Evolutionary conservation across 35 echinoderm and acorn worm species (phyloP).

Genomic region (Ophioderma brevispina): DNA sequence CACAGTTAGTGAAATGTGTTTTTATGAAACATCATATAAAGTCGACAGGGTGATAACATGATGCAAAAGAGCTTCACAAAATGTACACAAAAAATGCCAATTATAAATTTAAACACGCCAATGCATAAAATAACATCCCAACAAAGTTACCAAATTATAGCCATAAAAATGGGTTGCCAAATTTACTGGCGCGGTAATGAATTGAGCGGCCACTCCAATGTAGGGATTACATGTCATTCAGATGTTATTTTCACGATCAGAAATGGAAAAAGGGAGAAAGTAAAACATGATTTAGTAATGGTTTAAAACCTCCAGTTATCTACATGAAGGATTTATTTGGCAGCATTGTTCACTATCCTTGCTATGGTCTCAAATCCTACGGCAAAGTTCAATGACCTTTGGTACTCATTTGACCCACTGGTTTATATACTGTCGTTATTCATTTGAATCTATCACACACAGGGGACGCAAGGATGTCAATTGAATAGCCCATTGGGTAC

Average conservation of each 20-base stretch:
- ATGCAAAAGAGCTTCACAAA: neutral
- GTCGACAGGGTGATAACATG: neutral
- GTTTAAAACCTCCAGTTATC: neutral
- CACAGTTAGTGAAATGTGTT: neutral
- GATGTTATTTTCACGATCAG: neutral
- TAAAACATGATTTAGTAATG: neutral
- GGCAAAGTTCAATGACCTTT: too few species aligned
- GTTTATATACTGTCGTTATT: too few species aligned
- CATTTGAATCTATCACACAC: too few species aligned
- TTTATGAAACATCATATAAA: too few species aligned
- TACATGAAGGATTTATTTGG: neutral
- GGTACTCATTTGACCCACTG: too few species aligned
- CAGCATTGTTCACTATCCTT: too few species aligned
- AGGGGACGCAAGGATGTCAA: too few species aligned
- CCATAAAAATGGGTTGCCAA: neutral
- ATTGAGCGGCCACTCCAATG: neutral
- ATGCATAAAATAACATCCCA: conserved; percentile 11
- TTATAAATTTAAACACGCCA: neutral
- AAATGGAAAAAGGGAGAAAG: conserved; percentile 1
- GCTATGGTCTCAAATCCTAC: too few species aligned
- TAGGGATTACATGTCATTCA: neutral
- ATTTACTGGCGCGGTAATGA: neutral
- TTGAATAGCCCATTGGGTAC: too few species aligned
- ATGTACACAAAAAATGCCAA: neutral
- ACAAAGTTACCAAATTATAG: neutral